Base-by-base conservation (phyloP, 2,113 vertebrate species). In the Zosterops lateralis region DNA sequence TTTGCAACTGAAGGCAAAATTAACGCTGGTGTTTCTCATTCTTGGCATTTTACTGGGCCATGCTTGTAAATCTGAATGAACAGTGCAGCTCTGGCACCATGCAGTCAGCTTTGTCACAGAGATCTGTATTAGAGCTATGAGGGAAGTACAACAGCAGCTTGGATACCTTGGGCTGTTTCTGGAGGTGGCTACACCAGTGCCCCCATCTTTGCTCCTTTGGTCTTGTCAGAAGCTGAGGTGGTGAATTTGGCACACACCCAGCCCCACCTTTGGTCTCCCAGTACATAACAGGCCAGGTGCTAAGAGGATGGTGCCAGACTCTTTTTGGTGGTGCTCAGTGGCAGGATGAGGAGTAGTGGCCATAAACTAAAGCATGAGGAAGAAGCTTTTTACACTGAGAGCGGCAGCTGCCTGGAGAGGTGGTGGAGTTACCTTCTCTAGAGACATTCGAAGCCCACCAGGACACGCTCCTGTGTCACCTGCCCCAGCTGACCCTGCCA, bases 201-300 rank as follows among this genome's bases (percentile, higher is more conserved):
- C 25, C 24, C 8, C n/a, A 34, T 26, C 64, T 76, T 70, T 44
- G 26, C 28, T 54, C 21, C 21, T n/a, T 11, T 6, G 24, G 20
- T 36, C 38, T 57, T 10, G 4, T 7, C 20, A 32, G 38, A 9
- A 62, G 48, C 47, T 5, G 38, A 36, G 47, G 24, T n/a, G 9
- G 51, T 22, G 51, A 60, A 20, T 68, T 56, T 1, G 10, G 40
- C 48, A 68, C 26, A 9, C 8, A 22, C 11, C 17, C 26, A 38
- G 17, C 28, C 38, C 16, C 1, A 7, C 22, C 38, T 58, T 54
- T n/a, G 34, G 26, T 40, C 13, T 71, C 22, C 21, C 8, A 7
- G n/a, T n/a, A 22, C 9, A 3, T 1, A 6, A 13, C 3, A 1
- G 15, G 54, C 9, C 9, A 5, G 38, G 29, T 17, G 32, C 25